These are phyloP conservation scores for Iselma pallidipennis DNA, from an alignment of 2,888 invertebrate genomes.

Conservation along the genomic window DNA sequence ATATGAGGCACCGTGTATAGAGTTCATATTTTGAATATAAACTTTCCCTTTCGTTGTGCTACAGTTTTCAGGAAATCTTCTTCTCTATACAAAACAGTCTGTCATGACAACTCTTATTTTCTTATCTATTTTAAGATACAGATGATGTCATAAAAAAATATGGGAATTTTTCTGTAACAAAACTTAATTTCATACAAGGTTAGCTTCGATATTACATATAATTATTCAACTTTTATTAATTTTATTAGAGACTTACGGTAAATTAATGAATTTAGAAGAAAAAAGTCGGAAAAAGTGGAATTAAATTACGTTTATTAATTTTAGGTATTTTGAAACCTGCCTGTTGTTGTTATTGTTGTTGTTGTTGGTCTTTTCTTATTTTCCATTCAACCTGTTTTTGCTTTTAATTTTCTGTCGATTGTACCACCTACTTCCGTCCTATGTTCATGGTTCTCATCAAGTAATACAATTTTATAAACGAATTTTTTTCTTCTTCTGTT, in stretches of 20 bases:
- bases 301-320: no score
- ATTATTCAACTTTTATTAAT: not conserved
- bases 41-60: no score
- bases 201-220: not conserved
- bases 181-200: not conserved
- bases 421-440: not conserved
- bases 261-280: no score
- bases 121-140: not conserved
- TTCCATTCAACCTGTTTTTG: not conserved
- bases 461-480: not conserved
- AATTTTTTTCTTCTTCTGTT: not conserved
- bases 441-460: not conserved
- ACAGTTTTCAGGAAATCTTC: no score
- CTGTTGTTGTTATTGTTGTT: not conserved
- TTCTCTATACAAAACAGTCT: no score
- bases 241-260: no score
- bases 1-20: no score
- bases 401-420: not conserved
- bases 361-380: not conserved
- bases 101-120: no score
- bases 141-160: not conserved
- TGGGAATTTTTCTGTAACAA: not conserved
- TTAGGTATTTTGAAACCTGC: no score
- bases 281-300: no score
- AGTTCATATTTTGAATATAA: no score